phyloP scores from a whole-genome alignment of 1,140 invertebrate genomes.

The Paralvinella palmiformis region DNA sequence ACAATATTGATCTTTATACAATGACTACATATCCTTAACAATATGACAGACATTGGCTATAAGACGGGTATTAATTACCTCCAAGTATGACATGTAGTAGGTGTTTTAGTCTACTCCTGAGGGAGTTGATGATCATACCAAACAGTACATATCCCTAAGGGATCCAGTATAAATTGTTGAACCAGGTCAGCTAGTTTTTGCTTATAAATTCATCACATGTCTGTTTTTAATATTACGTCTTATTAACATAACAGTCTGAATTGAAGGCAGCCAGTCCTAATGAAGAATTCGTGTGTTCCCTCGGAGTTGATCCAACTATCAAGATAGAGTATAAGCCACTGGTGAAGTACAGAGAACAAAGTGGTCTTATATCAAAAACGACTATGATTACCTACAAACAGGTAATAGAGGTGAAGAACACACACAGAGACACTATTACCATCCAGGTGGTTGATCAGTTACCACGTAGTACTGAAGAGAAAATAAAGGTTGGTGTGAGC shows the following conservation, averaged over 20 bases:
- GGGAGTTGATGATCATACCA: no score
- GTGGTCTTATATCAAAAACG: conserved; percentile 25
- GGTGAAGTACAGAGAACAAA: conserved; percentile 29
- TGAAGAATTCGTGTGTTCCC: conserved; percentile 47
- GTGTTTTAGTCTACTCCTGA: no score
- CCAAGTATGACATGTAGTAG: no score
- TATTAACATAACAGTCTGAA: conserved; percentile 27
- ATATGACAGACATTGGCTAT: no score
- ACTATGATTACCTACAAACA: conserved; percentile 37
- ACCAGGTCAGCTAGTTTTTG: no score
- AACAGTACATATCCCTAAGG: no score
- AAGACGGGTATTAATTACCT: no score
- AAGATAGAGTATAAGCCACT: conserved; percentile 49
- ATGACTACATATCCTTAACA: no score
- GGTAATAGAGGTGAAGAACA: conserved; percentile 46
- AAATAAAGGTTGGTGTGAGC: conserved; percentile 50
- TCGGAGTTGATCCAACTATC: conserved; percentile 49
- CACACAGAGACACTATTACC: conserved; percentile 33
- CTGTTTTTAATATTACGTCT: no score
- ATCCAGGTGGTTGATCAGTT: conserved; percentile 44
- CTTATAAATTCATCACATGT: no score
- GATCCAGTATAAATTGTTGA: no score
- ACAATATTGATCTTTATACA: no score
- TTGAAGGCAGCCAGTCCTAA: conserved; percentile 42
- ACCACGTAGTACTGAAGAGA: conserved; percentile 47